phyloP scores from a whole-genome alignment of 2,797 vertebrate genomes.

The Chanos chanos region DNA sequence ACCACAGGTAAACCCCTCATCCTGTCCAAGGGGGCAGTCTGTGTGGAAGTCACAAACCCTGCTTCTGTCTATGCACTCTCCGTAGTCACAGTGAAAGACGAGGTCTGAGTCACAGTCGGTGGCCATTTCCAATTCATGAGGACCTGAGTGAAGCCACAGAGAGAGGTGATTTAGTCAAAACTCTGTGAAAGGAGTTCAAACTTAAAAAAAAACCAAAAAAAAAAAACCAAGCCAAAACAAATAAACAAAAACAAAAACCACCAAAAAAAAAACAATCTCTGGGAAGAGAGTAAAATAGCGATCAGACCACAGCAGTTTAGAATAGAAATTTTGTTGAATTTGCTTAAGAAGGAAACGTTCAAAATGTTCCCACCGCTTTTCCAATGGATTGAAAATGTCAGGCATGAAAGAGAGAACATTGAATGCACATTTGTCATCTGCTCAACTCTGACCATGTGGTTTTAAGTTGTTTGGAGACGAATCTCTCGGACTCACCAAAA shows the following conservation, averaged over 20 bases:
- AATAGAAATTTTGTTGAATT: no score
- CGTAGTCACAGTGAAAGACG: constrained; percentile 70
- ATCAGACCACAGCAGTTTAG: no score
- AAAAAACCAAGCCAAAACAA: background rate
- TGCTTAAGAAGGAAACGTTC: no score
- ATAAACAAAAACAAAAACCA: constrained; percentile 20
- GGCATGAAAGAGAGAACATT: no score
- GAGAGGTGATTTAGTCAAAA: background rate
- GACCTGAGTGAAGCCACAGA: constrained; percentile 48
- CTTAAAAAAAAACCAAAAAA: background rate
- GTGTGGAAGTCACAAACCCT: constrained; percentile 80
- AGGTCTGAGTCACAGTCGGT: constrained; percentile 54
- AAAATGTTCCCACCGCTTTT: no score
- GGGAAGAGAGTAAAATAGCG: no score
- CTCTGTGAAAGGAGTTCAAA: background rate
- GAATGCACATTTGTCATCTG: no score
- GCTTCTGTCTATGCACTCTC: constrained; percentile 70
- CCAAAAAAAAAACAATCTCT: no score
- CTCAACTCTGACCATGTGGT: no score
- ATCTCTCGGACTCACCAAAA: constrained; percentile 53
- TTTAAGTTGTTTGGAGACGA: no score
- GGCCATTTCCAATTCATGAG: constrained; percentile 32
- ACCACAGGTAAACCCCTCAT: constrained; percentile 79
- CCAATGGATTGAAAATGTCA: no score
- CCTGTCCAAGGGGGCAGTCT: constrained; percentile 75